Percentiles rank a stretch among this genome's conserved stretches.
Evolutionary conservation across 2,797 vertebrate species (phyloP).

Genomic region (Tapera naevia): DNA sequence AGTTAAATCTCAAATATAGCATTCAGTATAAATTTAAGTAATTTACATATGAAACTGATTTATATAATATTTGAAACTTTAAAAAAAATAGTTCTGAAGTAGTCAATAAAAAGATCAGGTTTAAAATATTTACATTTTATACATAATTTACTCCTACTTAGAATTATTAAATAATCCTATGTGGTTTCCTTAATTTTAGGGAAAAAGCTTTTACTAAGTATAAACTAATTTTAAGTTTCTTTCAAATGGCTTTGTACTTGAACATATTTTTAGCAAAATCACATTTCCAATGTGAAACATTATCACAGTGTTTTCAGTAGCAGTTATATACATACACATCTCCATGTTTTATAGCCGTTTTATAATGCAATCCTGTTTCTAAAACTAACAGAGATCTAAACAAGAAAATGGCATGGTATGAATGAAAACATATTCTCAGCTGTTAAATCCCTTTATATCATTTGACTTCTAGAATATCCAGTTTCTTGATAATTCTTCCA

Average conservation of each 20-base stretch:
- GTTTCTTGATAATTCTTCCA: background rate
- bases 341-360: background rate
- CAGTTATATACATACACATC: background rate
- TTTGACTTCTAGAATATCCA: background rate
- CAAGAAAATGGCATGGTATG: background rate
- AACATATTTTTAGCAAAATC: slow-evolving; percentile 9
- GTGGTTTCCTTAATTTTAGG: background rate
- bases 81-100: slow-evolving; percentile 42
- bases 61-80: slow-evolving; percentile 40
- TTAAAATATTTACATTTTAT: slow-evolving; percentile 60
- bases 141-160: background rate
- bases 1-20: background rate
- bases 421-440: background rate
- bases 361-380: background rate
- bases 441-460: background rate
- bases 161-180: slow-evolving; percentile 6
- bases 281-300: background rate
- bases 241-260: slow-evolving; percentile 32
- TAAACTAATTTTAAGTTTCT: background rate
- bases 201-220: slow-evolving; percentile 17
- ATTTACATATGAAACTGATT: slow-evolving; percentile 33
- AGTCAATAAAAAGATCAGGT: slow-evolving; percentile 31
- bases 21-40: slow-evolving; percentile 17
- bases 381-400: background rate
- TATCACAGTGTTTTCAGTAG: background rate